Conservation (phyloP, 1,140 invertebrate genomes). For the Brachionus asplanchnoidis region DNA sequence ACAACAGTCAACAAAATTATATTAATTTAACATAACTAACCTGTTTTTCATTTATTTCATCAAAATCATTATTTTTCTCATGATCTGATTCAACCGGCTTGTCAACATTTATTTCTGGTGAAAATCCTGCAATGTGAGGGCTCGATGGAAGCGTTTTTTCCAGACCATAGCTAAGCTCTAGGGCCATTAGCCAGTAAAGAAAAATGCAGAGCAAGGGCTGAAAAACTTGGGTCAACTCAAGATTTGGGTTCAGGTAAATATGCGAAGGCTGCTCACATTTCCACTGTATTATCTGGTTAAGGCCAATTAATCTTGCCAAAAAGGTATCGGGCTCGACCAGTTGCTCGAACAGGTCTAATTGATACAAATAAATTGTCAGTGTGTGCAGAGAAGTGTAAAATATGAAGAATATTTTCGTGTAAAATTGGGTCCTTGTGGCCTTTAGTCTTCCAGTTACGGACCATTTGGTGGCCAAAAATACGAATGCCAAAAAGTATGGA, state of each 20-base stretch:
- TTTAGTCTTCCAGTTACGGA: constrained; percentile 63
- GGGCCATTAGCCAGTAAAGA: background rate
- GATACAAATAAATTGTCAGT: constrained; percentile 72
- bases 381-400: constrained; percentile 72
- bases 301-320: constrained; percentile 58
- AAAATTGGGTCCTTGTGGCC: constrained; percentile 65
- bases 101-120: constrained; percentile 10
- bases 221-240: background rate
- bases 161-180: constrained; percentile 3
- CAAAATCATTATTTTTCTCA: background rate
- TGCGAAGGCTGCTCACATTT: background rate
- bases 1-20: background rate
- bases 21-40: background rate
- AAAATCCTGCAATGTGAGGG: background rate
- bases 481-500: constrained; percentile 79
- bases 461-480: constrained; percentile 80
- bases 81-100: constrained; percentile 18
- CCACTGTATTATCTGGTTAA: background rate
- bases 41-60: constrained; percentile 32
- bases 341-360: constrained; percentile 75
- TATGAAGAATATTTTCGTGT: constrained; percentile 60
- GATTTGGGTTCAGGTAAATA: background rate
- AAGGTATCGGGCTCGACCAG: constrained; percentile 60
- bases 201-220: background rate
- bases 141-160: background rate